Base-by-base conservation (phyloP, 1,140 invertebrate genomes). In the Bradynema listronoti region DNA sequence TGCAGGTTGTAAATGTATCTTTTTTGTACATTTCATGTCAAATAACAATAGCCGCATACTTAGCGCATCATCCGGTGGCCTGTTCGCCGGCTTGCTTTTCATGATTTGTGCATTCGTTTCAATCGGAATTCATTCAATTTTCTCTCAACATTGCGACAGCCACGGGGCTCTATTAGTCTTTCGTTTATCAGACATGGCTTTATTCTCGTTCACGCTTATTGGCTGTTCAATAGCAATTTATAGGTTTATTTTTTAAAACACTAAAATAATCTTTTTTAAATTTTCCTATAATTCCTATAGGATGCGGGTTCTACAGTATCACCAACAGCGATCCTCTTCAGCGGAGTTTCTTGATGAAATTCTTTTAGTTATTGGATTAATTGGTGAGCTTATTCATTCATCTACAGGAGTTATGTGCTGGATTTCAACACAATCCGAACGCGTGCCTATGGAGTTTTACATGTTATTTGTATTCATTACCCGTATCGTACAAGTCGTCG, bases 261-360 rank as follows among this genome's bases (percentile, higher is more conserved):
- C 22, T 24, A 3, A 9, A 19, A 55, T 1, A 1, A 16, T 52
- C 19, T 56, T 56, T 2, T 3, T 45, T 52, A 22, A 2, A 33
- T 1, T n/a, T 59, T n/a, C 4, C 14, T 16, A 36, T 16, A 25
- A 57, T 61, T 61, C 4, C 34, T 68, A 59, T 32, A 63, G 73
- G 45, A 74, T 75, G 68, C 50, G 64, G 14, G 53, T 52, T 4
- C 66, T 75, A 7, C 61, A 66, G 19, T 77, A 71, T 22, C 55
- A 65, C 9, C 64, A 65, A 45, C 62, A 50, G 30, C 50, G 52
- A 9, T 70, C 66, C n/a, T 63, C 69, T 25, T 73, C 60, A 54
- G 59, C 64, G 1, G 73, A 77, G 53, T 73, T 78, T 27, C 56
- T 77, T 22, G 74, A 77, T 34, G 75, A 78, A 34, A 77, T 77